These are phyloP conservation scores for Drosophila trapezifrons DNA, from an alignment of 1,140 invertebrate species.

Conservation along the genomic window DNA sequence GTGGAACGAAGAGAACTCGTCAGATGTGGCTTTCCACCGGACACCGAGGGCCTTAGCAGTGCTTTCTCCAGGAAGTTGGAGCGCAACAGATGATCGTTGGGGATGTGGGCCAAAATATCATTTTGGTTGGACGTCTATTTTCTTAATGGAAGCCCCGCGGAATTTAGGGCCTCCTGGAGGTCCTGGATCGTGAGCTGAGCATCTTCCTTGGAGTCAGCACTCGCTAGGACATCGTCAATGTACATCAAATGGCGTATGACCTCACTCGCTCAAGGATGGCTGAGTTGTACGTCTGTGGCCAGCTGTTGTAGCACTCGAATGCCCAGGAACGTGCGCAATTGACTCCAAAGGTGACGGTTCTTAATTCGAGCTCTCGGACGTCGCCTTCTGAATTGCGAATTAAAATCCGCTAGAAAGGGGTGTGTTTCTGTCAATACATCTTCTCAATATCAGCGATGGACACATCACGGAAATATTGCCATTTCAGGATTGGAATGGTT, in stretches of 20 bases:
- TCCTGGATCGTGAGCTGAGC: too few relatives aligned
- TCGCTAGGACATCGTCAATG: too few relatives aligned
- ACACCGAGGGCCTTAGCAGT: background rate
- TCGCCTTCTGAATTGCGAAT: background rate
- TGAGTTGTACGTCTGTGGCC: background rate
- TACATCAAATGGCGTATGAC: constrained; percentile 2
- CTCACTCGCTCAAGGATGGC: background rate
- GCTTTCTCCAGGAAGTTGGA: background rate
- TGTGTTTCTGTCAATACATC: too few relatives aligned
- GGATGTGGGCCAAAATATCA: background rate
- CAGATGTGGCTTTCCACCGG: background rate
- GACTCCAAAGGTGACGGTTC: too few relatives aligned
- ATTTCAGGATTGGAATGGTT: background rate
- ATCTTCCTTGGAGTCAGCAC: background rate
- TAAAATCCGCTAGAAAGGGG: background rate
- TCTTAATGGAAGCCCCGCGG: background rate
- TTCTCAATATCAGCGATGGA: too few relatives aligned
- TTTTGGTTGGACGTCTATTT: background rate
- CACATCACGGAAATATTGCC: background rate
- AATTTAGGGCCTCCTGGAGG: background rate
- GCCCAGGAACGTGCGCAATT: too few relatives aligned
- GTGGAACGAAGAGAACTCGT: background rate
- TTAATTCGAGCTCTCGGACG: background rate
- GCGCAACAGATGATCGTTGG: background rate
- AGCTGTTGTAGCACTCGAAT: background rate